Evolutionary conservation across 2,797 vertebrate species (phyloP), one percentile per base, ranked within the genome.

Genomic region (Linurgus olivaceus): DNA sequence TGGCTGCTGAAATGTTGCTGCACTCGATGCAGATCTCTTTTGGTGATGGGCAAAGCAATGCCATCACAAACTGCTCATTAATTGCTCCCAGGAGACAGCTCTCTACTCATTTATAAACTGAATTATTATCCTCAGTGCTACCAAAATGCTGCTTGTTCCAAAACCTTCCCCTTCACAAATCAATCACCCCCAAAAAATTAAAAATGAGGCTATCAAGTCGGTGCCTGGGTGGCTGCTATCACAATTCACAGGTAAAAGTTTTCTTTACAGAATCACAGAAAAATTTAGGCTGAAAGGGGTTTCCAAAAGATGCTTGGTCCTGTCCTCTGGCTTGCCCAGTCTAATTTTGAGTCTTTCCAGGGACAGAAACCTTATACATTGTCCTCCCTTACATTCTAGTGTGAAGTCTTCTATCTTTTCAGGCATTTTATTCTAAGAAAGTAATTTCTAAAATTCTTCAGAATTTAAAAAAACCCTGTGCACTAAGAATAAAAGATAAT

Each of bases 321-420:
- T 33, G 35, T 19, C 7, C 26, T 80, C 57, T 63, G 25, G 10
- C 28, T 63, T 47, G 9, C 28, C 18, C 52, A 42, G 9, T 28
- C 16, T 44, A 52, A 28, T 26, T 74, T 40, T 63, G 18, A 68
- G n/a, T 44, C 45, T 67, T 25, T 33, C 7, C 12, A 37, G 45
- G 38, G 42, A 61, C 9, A 81, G 42, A 81, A 71, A 23, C 15
- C 13, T 62, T 42, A 40, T 2, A 50, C 4, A 12, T 52, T 40
- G 3, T 29, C 23, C 50, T 21, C 38, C 23, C 3, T 10, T 35
- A 28, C 1, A 0, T 35, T 50, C 24, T 29, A 52, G 19, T 28
- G 7, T 48, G 33, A 87, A 63, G 10, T 13, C 28, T 45, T 67
- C 33, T 12, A 29, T 19, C 2, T 61, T 81, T 66, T 79, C 48